phyloP scores from a whole-genome alignment of 2,113 vertebrate species.

The Ageneiosus marmoratus region DNA sequence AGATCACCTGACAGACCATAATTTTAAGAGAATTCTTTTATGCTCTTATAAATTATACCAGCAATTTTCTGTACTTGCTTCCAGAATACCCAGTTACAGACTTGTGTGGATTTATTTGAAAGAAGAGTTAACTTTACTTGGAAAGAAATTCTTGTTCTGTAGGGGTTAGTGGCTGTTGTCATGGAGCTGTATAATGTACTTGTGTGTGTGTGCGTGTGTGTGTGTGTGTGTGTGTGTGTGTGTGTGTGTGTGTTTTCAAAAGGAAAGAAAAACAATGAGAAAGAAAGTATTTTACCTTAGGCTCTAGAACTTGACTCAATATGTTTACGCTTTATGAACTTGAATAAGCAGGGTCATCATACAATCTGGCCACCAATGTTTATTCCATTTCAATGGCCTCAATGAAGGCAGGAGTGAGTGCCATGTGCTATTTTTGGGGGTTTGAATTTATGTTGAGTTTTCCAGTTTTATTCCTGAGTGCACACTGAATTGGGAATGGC shows the following conservation, averaged over 20 bases:
- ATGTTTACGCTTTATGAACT: constrained; percentile 31
- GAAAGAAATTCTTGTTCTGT: constrained; percentile 16
- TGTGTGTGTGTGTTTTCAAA: neutral
- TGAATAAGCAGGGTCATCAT: constrained; percentile 31
- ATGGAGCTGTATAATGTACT: constrained; percentile 27
- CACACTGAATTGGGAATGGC: constrained; percentile 33
- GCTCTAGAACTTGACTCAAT: constrained; percentile 41
- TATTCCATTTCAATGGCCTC: constrained; percentile 20
- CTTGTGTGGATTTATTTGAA: constrained; percentile 12
- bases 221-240: constrained; percentile 28
- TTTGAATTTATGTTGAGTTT: constrained; percentile 24
- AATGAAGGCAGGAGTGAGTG: constrained; percentile 7
- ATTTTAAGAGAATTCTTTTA: neutral
- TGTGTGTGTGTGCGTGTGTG: neutral
- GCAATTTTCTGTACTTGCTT: neutral
- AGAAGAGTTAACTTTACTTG: constrained; percentile 30
- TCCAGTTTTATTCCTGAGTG: constrained; percentile 7
- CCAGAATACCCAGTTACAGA: constrained; percentile 22
- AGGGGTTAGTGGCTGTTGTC: constrained; percentile 10
- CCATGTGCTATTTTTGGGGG: constrained; percentile 40
- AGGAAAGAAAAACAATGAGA: neutral
- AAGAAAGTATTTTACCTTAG: constrained; percentile 8
- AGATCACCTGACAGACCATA: neutral
- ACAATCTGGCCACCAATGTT: constrained; percentile 26
- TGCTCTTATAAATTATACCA: neutral